Evolutionary conservation across 2,797 vertebrate species (phyloP), one percentile per base, ranked within the genome.

Genomic region (Anisognathus igniventris): DNA sequence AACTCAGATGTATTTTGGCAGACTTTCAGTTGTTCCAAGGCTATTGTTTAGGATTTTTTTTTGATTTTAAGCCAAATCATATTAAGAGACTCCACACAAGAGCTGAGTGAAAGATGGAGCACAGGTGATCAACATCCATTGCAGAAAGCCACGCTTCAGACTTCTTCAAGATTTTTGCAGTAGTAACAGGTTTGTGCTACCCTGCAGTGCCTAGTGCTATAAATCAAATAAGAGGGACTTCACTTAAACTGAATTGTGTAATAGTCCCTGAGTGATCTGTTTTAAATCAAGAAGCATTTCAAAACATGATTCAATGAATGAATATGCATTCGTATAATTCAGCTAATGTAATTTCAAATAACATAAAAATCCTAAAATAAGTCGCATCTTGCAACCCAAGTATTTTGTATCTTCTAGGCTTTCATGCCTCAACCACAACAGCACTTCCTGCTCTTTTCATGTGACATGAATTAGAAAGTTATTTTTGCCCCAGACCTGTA

Each of bases 11-110:
- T 72, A 64, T 78, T 89, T 89, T 92, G 83, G 76, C 72, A 91
- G 74, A 65, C 60, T 81, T 75, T 88, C 73, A 78, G 10, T 66
- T 27, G 45, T 77, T 76, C 54, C 51, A 75, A 85, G 37, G 83
- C 86, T 89, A 74, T 93, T 88, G 71, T 71, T 67, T 40, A 81
- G 42, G 3, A 40, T 73, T 24, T 68, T 27, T 27, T 71, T 77
- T 88, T 88, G 45, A 62, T 91, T 65, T 81, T 42, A 91, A 90
- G 92, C 92, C 92, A 92, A 44, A 81, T 82, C 45, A 31, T 50
- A 73, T 85, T 93, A 56, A 61, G 31, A 84, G 61, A 70, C 47
- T 91, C 56, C 75, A 54, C 35, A 56, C 40, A 75, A 90, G 53
- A 82, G 66, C 40, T 58, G 57, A 79, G 7, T 80, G 57, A 90